These are phyloP conservation scores for Synergus itoensis DNA, from an alignment of 2,888 invertebrate species.

Conservation along the genomic window DNA sequence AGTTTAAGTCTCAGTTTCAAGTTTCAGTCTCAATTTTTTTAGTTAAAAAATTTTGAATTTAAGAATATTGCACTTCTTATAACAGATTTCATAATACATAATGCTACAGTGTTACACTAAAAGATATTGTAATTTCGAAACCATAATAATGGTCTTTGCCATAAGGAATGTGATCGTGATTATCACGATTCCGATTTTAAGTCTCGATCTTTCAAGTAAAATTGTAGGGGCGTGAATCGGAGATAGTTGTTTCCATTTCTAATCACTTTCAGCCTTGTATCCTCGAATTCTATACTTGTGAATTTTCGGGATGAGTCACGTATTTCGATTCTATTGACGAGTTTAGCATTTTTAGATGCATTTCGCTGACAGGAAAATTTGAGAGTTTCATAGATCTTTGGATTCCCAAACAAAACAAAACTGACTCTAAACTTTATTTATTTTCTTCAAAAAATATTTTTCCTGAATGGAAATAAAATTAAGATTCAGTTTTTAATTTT, in stretches of 20 bases:
- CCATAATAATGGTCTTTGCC: background rate
- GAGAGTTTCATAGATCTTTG: background rate
- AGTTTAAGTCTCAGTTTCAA: background rate
- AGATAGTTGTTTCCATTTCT: conserved; percentile 14
- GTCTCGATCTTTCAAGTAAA: background rate
- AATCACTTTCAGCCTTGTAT: conserved; percentile 8
- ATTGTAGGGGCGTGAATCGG: conserved; percentile 1
- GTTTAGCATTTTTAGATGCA: conserved; percentile 6
- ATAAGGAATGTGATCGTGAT: background rate
- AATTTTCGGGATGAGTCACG: background rate
- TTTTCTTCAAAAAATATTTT: background rate
- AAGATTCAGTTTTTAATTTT: background rate
- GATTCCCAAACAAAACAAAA: background rate
- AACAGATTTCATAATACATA: background rate
- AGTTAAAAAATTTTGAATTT: background rate
- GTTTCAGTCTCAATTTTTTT: too few relatives aligned
- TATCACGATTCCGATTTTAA: conserved; percentile 4
- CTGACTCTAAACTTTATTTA: background rate
- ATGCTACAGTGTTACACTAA: background rate
- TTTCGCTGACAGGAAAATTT: conserved; percentile 19
- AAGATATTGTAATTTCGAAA: background rate
- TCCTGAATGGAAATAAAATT: background rate
- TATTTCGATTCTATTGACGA: conserved; percentile 7
- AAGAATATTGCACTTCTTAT: background rate
- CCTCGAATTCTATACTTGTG: background rate